Evolutionary conservation across 2,797 vertebrate species (phyloP), one percentile per base, ranked within the genome.

Genomic region (Mormyrus proboscirostris): DNA sequence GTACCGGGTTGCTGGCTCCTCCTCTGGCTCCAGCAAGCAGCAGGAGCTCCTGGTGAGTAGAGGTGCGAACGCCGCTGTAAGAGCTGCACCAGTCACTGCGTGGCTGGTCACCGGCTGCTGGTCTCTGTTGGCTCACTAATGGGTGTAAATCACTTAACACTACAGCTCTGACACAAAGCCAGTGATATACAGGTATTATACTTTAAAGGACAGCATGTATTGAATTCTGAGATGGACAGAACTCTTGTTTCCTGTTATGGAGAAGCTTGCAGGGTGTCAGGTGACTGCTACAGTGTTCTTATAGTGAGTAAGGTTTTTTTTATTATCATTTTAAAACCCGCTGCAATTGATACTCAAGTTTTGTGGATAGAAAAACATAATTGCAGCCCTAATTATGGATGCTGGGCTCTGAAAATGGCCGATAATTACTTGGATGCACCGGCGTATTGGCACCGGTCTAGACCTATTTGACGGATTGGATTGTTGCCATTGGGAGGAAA

Each of bases 21-120:
- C 97, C 51, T 97, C 97, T 14, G 93, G 96, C 86, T 97, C 97
- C 0, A 96, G 97, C 93, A 98, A 98, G 92, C 98, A 99, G 89
- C 99, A 99, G 89, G 98, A 99, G 90, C 98, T 99, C 90, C 94
- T 99, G 97, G 98, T 99, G 93, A 97, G 96, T 86, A 44, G n/a
- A 62, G n/a, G 87, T 44, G 86, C 57, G 50, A 57, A 16, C 2
- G 7, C 19, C 19, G 38, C 55, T 12, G 53, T 22, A 51, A 38
- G 82, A 89, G 9, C 16, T 2, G 1, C 49, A 92, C 86, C 88
- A 14, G 79, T 83, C 29, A 44, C 69, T 6, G 29, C 0, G 29
- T 38, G 29, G 69, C 69, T 73, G 69, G 29, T 73, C 29, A 33
- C 69, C 33, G 2, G 62, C 62, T 65, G 59, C 59, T 65, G 57